phyloP scores from a whole-genome alignment of 2,888 invertebrate species.

The Sipha maydis region DNA sequence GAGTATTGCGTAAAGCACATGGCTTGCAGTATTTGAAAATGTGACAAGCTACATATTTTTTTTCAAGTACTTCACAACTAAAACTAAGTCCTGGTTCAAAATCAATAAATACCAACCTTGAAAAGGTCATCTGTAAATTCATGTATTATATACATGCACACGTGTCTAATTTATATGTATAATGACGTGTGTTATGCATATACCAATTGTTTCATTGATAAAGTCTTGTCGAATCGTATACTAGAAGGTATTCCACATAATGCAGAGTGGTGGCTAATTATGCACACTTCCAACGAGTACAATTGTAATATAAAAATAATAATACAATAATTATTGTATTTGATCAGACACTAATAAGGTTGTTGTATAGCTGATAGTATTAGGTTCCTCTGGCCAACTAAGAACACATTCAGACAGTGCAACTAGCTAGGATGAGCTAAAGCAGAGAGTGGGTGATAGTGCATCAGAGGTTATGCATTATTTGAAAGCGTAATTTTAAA shows the following conservation, averaged over 20 bases:
- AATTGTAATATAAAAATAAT: not conserved
- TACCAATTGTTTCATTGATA: not conserved
- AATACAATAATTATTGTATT: not conserved
- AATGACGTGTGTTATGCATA: too few relatives aligned
- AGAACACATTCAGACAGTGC: not conserved
- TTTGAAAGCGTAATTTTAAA: too few relatives aligned
- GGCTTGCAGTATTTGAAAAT: not conserved
- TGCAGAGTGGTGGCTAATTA: not conserved
- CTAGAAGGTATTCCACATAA: not conserved
- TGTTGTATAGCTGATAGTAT: not conserved
- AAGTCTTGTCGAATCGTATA: not conserved
- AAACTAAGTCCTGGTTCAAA: not conserved
- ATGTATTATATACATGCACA: not conserved
- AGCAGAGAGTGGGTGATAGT: too few relatives aligned
- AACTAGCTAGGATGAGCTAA: too few relatives aligned
- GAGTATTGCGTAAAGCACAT: not conserved
- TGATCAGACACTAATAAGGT: not conserved
- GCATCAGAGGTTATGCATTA: too few relatives aligned
- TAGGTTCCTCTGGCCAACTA: not conserved
- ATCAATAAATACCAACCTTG: not conserved
- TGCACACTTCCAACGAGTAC: too few relatives aligned
- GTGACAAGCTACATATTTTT: not conserved
- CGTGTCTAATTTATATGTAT: not conserved
- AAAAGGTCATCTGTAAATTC: not conserved
- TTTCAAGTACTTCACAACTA: not conserved